Conservation (phyloP, 2,113 vertebrate genomes). For the Abramis brama region DNA sequence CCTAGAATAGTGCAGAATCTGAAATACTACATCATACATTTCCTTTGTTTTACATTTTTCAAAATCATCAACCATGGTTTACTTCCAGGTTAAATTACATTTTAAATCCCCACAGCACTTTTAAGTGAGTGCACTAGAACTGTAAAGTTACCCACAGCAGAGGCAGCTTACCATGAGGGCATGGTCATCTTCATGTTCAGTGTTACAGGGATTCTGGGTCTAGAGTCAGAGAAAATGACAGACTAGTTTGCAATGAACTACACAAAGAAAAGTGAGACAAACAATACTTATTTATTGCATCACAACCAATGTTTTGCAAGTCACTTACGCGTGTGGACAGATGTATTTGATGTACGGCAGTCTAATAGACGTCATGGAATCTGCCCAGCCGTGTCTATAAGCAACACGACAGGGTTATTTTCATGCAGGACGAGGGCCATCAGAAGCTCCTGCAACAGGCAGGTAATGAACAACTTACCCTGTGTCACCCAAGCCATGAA, state of each 20-base stretch:
- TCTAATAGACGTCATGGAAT: constrained; percentile 85
- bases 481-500: constrained; percentile 95
- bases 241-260: neutral
- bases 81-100: neutral
- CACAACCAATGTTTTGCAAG: neutral
- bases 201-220: constrained; percentile 91
- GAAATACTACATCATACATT: neutral
- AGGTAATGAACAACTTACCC: constrained; percentile 80
- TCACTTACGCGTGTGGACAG: constrained; percentile 96
- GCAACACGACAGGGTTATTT: constrained; percentile 37
- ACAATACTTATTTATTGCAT: neutral
- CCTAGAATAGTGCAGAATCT: neutral
- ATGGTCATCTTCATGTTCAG: constrained; percentile 93
- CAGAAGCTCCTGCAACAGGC: neutral
- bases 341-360: constrained; percentile 95
- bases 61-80: neutral
- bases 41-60: neutral
- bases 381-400: constrained; percentile 92
- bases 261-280: neutral
- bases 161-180: constrained; percentile 90
- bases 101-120: neutral
- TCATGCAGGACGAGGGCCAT: neutral
- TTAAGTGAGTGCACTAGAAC: neutral
- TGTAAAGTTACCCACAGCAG: neutral
- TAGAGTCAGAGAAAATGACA: constrained; percentile 61